phyloP scores from a whole-genome alignment of 2,888 invertebrate genomes.

The Schizaphis graminum region DNA sequence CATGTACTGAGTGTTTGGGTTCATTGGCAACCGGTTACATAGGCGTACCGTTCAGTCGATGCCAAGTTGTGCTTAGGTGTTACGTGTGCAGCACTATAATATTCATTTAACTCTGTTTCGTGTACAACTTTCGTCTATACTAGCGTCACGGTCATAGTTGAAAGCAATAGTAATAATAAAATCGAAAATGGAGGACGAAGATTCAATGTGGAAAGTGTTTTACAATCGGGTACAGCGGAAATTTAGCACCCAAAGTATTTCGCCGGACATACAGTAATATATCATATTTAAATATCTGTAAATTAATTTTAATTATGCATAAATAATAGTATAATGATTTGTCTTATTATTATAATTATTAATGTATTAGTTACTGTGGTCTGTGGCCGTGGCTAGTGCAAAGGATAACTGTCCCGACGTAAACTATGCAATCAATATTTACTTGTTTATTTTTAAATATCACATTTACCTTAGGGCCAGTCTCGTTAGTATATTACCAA shows the following conservation, averaged over 20 bases:
- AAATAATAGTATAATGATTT: neutral
- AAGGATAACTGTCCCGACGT: neutral
- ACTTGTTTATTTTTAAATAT: neutral
- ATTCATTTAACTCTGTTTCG: neutral
- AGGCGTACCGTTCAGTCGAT: neutral
- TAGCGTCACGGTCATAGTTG: neutral
- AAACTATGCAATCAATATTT: neutral
- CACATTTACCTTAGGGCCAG: neutral
- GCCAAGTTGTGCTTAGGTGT: neutral
- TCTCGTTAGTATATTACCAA: neutral
- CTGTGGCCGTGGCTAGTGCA: neutral
- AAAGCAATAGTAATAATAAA: neutral
- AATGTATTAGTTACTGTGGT: neutral
- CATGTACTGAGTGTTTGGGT: neutral
- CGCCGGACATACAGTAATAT: slow-evolving; percentile 44
- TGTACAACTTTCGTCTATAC: neutral
- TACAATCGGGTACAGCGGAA: slow-evolving; percentile 53
- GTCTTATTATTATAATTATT: slow-evolving; percentile 10
- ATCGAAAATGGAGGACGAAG: slow-evolving; percentile 35
- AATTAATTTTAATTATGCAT: neutral
- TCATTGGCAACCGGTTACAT: slow-evolving; percentile 11
- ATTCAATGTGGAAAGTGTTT: slow-evolving; percentile 52
- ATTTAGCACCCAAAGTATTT: neutral
- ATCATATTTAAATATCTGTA: neutral
- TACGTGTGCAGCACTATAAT: neutral